Evolutionary conservation across 2,113 vertebrate species (phyloP), one percentile per base, ranked within the genome.

Genomic region (Octodon degus): DNA sequence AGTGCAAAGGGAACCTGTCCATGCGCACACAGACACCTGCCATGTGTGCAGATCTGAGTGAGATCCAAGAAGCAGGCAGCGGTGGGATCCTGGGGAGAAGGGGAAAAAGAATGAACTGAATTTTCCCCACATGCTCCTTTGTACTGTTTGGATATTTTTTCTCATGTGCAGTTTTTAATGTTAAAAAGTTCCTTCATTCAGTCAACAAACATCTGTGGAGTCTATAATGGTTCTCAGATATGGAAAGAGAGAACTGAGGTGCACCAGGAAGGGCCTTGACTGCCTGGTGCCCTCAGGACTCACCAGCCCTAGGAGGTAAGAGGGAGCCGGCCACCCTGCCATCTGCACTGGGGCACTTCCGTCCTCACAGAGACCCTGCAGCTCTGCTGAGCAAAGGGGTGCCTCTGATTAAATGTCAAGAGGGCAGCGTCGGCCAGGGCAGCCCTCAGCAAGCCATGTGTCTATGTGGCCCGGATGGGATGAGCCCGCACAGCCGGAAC

Each of bases 141-240:
- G 47, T 58, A 72, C 9, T 80, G 37, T 81, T 86, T 91, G 34
- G 62, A n/a, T n/a, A n/a, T 77, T 47, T 68, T 95, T 94, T 43
- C 9, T 70, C 65, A 60, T 32, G 0, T 82, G 14, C 32, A 74
- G 87, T 30, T 88, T 94, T 83, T 67, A 89, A 34, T 2, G 12
- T 55, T 87, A 62, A 84, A 8, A 53, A 58, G 14, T 90, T 53
- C 67, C 1, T 82, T 70, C 72, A 91, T 80, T 89, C 50, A 95
- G 53, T 86, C 63, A 77, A 63, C 77, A 95, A 88, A 90, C 12
- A 77, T 76, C 82, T 81, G 32, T 24, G 12, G 40, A 16, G 2
- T 43, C 47, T 25, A 72, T 8, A 72, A 17, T 65, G 17, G 14
- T 10, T 65, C 4, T 47, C 43, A 40, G 77, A 25, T 50, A 50